A percentile compares a stretch with the other conserved stretches of the same genome.
Evolutionary conservation across 1,140 invertebrate genomes (phyloP).

Genomic region (Helicorthomorpha holstii): DNA sequence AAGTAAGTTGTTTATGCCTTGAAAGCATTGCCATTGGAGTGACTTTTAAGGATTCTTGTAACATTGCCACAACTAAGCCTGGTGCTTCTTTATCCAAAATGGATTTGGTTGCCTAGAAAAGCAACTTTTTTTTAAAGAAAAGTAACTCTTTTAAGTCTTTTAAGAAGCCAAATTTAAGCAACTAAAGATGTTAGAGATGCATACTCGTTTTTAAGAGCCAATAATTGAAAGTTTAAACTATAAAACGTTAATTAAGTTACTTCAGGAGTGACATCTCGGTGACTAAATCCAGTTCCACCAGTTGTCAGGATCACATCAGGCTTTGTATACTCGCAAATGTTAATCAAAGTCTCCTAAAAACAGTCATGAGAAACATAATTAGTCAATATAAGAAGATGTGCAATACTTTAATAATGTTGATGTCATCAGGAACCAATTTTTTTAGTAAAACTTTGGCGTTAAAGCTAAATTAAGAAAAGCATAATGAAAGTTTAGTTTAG

Average conservation of each 20-base stretch:
- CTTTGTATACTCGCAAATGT: conserved; percentile 39
- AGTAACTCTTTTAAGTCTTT: no score
- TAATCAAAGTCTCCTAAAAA: conserved; percentile 32
- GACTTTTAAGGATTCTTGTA: conserved; percentile 53
- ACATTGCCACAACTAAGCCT: conserved; percentile 50
- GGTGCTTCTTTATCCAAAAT: conserved; percentile 64
- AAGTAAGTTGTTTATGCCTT: conserved; percentile 34
- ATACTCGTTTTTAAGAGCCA: no score
- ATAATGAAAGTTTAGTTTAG: no score
- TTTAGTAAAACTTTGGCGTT: no score
- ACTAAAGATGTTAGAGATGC: no score
- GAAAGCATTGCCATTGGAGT: conserved; percentile 77
- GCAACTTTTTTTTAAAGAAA: no score
- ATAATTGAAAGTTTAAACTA: no score
- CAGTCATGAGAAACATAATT: background rate
- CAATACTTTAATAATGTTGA: background rate
- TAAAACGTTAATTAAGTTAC: no score
- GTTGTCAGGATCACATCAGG: conserved; percentile 69
- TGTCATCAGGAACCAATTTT: no score
- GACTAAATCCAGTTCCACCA: conserved; percentile 81
- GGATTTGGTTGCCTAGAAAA: conserved; percentile 30
- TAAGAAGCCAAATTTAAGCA: no score
- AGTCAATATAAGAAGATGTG: background rate
- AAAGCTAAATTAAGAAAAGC: no score
- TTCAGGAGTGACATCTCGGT: conserved; percentile 86